These are phyloP conservation scores for Drosophila varians DNA, from an alignment of 1,140 invertebrate genomes.

Conservation along the genomic window DNA sequence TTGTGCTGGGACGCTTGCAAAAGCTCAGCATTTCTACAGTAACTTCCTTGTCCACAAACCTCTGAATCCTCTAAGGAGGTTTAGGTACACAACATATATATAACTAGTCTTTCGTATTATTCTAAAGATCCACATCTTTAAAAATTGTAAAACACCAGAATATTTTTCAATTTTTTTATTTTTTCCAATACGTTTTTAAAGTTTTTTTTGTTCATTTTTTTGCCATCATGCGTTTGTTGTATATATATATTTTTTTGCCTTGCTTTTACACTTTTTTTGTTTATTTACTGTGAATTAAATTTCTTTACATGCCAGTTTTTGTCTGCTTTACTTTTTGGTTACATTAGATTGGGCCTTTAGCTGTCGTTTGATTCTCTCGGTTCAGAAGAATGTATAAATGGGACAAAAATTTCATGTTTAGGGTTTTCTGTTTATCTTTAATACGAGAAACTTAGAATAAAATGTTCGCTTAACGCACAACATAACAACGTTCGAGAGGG, in stretches of 20 bases:
- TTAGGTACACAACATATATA: too few relatives aligned
- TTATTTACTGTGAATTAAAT: conserved; percentile 71
- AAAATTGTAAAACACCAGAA: background rate
- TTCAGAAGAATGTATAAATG: conserved; percentile 1
- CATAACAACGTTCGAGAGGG: conserved; percentile 27
- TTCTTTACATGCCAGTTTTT: conserved; percentile 14
- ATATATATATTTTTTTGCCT: conserved; percentile 57
- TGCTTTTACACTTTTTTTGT: conserved; percentile 61
- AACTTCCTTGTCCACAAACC: conserved; percentile 59
- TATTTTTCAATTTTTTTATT: conserved; percentile 81
- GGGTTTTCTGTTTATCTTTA: conserved; percentile 23
- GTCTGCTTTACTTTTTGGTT: conserved; percentile 48
- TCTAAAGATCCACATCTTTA: too few relatives aligned
- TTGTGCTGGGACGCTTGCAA: conserved; percentile 58
- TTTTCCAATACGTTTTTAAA: conserved; percentile 67
- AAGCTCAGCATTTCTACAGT: conserved; percentile 62
- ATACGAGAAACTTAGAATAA: conserved; percentile 39
- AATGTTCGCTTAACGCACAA: conserved; percentile 26
- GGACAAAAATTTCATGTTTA: conserved; percentile 2
- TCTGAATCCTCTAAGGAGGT: conserved; percentile 6
- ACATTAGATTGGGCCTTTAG: conserved; percentile 45
- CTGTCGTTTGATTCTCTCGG: conserved; percentile 9
- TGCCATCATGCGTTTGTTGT: conserved; percentile 58
- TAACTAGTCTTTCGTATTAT: too few relatives aligned
- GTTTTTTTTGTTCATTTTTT: conserved; percentile 63